Evolutionary conservation across 2,797 vertebrate species (phyloP).

Genomic region (Lepus townsendii): DNA sequence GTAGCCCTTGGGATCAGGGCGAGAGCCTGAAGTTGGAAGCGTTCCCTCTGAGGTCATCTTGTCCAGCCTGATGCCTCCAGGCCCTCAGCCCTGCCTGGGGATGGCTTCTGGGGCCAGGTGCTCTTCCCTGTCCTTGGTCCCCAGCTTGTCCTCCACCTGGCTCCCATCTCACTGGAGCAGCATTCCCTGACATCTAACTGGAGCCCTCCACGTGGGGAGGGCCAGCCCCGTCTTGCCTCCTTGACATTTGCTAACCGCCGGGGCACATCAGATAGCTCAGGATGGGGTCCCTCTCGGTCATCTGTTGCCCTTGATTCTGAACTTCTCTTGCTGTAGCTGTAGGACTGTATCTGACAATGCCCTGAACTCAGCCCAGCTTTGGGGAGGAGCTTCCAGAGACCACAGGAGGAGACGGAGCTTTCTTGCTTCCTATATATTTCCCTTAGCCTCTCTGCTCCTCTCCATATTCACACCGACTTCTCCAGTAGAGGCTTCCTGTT

Average conservation of each 20-base stretch:
- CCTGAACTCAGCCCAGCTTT: neutral
- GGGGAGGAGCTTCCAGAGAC: slow-evolving; percentile 36
- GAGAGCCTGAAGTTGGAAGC: slow-evolving; percentile 70
- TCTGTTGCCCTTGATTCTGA: neutral
- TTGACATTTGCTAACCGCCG: neutral
- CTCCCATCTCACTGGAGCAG: neutral
- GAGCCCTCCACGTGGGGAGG: neutral
- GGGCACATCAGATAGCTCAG: neutral
- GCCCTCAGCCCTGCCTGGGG: slow-evolving; percentile 29
- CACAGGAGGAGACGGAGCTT: neutral
- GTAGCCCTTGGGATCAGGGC: slow-evolving; percentile 78
- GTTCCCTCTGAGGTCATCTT: slow-evolving; percentile 81
- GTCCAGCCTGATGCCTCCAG: slow-evolving; percentile 51
- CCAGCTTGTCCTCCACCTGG: neutral
- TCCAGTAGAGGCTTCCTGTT: neutral
- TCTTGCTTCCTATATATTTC: neutral
- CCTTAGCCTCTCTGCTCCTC: neutral
- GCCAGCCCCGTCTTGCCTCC: neutral
- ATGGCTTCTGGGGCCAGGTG: neutral
- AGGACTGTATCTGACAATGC: neutral
- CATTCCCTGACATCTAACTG: neutral
- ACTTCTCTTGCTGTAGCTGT: neutral
- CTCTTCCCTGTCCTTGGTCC: neutral
- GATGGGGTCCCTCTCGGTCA: neutral
- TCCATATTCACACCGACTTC: too few relatives aligned